phyloP scores from a whole-genome alignment of 2,113 vertebrate genomes.

The Microcebus griseorufus region DNA sequence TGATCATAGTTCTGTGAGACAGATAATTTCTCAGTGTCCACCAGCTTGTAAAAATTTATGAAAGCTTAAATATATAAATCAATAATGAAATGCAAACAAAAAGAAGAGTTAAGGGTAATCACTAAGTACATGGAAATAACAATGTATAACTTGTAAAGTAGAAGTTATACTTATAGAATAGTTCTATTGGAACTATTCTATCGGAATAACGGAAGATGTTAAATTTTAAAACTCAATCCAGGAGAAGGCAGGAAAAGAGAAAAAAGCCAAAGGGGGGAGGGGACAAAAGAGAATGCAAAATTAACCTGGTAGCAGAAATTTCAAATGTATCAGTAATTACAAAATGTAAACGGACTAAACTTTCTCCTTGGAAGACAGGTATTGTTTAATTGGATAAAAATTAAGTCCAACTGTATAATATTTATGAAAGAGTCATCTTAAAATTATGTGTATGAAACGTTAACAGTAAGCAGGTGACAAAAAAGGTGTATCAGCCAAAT shows the following conservation, averaged over 20 bases:
- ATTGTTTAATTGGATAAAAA: slow-evolving; percentile 32
- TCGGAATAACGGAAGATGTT: not conserved
- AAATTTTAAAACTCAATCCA: slow-evolving; percentile 13
- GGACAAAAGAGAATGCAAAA: not conserved
- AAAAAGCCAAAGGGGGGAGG: not conserved
- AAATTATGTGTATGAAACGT: not conserved
- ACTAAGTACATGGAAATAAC: not conserved
- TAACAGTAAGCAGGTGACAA: not conserved
- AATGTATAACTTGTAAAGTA: not conserved
- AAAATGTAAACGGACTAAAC: not conserved
- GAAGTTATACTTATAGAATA: not conserved
- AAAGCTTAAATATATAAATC: slow-evolving; percentile 12
- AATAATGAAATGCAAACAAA: slow-evolving; percentile 21
- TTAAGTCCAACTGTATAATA: slow-evolving; percentile 7
- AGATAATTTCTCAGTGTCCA: not conserved
- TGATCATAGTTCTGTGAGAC: not conserved
- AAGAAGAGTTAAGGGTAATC: not conserved
- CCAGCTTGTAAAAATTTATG: slow-evolving; percentile 21
- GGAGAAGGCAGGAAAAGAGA: not conserved
- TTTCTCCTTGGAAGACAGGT: not conserved
- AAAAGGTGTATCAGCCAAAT: not conserved
- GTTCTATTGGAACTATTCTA: not conserved
- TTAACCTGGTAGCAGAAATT: slow-evolving; percentile 4
- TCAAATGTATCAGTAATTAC: not conserved
- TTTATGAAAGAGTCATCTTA: slow-evolving; percentile 33